These are phyloP conservation scores for Agapornis roseicollis DNA, from an alignment of 2,113 vertebrate genomes.

Conservation along the genomic window DNA sequence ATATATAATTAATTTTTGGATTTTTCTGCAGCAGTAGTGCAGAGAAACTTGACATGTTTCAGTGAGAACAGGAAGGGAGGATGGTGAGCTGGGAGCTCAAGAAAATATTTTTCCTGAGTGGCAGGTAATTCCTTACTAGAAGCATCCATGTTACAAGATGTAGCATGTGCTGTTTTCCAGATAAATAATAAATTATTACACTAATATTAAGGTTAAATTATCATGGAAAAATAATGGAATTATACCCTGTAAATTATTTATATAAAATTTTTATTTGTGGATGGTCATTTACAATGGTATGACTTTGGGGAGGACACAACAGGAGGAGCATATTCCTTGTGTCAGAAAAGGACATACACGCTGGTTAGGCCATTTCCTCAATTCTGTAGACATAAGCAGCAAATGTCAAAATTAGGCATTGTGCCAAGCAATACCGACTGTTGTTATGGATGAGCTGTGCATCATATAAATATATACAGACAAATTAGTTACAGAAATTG, in stretches of 20 bases:
- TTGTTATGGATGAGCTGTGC: not conserved
- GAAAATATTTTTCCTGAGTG: not conserved
- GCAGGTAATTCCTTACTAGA: not conserved
- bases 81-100: not conserved
- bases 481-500: not conserved
- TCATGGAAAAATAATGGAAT: not conserved
- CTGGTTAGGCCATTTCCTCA: slow-evolving; percentile 53
- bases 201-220: not conserved
- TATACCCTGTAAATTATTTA: not conserved
- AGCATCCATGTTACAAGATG: not conserved
- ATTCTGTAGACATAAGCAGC: not conserved
- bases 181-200: not conserved
- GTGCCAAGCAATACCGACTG: not conserved
- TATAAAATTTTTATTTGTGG: not conserved
- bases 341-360: slow-evolving; percentile 72
- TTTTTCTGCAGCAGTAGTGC: not conserved
- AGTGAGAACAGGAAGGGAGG: not conserved
- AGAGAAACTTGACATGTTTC: not conserved
- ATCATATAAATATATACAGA: not conserved
- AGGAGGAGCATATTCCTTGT: slow-evolving; percentile 62
- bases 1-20: not conserved
- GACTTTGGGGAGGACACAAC: slow-evolving; percentile 45
- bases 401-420: not conserved
- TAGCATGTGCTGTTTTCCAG: not conserved
- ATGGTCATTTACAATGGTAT: slow-evolving; percentile 6